Conservation (phyloP, 2,888 invertebrate species). For the Carterocephalus palaemon region DNA sequence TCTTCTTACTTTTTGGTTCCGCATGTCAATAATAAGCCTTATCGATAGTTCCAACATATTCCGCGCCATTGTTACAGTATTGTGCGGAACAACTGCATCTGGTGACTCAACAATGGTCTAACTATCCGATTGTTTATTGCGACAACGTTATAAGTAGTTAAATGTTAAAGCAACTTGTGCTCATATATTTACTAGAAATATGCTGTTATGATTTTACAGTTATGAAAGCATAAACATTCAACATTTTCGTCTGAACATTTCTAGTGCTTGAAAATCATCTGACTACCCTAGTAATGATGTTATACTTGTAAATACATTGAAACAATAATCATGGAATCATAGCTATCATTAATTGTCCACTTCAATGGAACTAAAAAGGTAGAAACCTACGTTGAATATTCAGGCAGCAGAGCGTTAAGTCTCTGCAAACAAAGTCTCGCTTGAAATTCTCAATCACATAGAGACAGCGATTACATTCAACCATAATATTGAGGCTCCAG, state of each 20-base stretch:
- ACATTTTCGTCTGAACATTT: too few species aligned
- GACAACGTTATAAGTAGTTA: neutral
- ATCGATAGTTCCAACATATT: constrained; percentile 23
- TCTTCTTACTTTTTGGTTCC: constrained; percentile 25
- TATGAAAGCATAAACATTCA: too few species aligned
- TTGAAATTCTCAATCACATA: constrained; percentile 21
- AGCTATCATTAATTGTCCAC: constrained; percentile 1
- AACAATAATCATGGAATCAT: too few species aligned
- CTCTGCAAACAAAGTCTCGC: constrained; percentile 19
- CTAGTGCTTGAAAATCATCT: too few species aligned
- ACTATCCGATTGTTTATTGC: constrained; percentile 15
- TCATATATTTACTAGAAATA: constrained; percentile 4
- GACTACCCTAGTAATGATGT: too few species aligned
- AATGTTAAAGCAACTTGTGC: constrained; percentile 1
- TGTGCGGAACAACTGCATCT: constrained; percentile 22
- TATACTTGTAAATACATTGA: too few species aligned
- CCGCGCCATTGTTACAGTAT: constrained; percentile 20
- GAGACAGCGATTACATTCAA: constrained; percentile 61
- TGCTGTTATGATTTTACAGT: neutral
- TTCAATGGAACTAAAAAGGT: neutral
- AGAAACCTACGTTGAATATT: constrained; percentile 14
- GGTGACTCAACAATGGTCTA: constrained; percentile 11
- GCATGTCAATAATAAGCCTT: constrained; percentile 25
- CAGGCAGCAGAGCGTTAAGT: constrained; percentile 8
- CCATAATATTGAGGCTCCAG: constrained; percentile 64